Conservation (phyloP, 2,888 invertebrate genomes). For the Pseudococcus viburni region DNA sequence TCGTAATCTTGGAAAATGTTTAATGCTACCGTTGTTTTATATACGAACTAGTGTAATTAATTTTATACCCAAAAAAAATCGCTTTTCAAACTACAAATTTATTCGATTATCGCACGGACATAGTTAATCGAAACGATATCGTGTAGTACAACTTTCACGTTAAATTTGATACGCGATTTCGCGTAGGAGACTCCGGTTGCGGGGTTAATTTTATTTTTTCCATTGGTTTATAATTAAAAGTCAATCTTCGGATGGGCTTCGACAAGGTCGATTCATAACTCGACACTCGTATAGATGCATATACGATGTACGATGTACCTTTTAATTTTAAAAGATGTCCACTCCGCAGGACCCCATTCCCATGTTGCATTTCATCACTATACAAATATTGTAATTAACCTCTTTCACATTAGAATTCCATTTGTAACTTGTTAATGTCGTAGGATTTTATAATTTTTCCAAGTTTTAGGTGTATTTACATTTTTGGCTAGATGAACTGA, state of each 20-base stretch:
- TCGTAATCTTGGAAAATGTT: conserved; percentile 42
- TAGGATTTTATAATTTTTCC: background rate
- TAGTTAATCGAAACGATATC: background rate
- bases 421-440: conserved; percentile 21
- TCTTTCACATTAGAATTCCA: conserved; percentile 13
- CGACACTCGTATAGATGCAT: background rate
- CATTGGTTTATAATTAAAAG: background rate
- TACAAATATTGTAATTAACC: conserved; percentile 29
- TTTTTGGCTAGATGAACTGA: background rate
- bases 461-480: background rate
- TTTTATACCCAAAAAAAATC: background rate
- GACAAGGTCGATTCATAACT: background rate
- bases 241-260: background rate
- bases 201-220: conserved; percentile 16
- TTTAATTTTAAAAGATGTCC: conserved; percentile 18
- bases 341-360: background rate
- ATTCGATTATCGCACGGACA: background rate
- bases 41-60: conserved; percentile 21
- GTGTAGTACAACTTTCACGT: conserved; percentile 30
- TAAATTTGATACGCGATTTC: conserved; percentile 1
- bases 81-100: conserved; percentile 47
- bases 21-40: conserved; percentile 39
- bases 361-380: background rate
- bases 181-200: conserved; percentile 2
- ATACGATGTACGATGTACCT: background rate